A percentile compares a stretch with the other conserved stretches of the same genome.
Evolutionary conservation across 2,797 vertebrate genomes (phyloP).

Genomic region (Adrianichthys oophorus): DNA sequence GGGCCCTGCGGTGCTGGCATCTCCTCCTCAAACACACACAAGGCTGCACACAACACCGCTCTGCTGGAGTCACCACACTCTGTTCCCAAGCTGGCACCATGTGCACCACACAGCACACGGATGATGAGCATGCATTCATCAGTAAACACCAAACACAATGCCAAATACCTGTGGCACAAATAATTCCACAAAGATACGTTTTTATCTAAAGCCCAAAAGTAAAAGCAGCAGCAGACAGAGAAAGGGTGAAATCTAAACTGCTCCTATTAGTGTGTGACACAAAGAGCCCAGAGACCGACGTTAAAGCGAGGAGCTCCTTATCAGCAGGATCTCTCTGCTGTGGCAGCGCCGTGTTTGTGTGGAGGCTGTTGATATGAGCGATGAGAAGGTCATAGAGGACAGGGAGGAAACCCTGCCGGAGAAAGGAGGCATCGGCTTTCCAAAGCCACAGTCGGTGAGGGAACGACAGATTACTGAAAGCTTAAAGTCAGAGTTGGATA

Average conservation of each 20-base stretch:
- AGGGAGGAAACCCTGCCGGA: constrained; percentile 13
- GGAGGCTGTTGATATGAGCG: constrained; percentile 48
- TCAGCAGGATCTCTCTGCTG: constrained; percentile 51
- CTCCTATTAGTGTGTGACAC: constrained; percentile 60
- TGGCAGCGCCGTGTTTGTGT: constrained; percentile 20
- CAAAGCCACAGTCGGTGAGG: constrained; percentile 48
- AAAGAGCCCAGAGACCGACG: constrained; percentile 47
- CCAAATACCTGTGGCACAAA: constrained; percentile 44
- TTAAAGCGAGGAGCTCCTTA: constrained; percentile 55
- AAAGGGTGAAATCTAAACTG: constrained; percentile 50
- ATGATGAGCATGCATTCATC: constrained; percentile 30
- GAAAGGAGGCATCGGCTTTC: constrained; percentile 51
- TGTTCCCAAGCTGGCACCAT: constrained; percentile 36
- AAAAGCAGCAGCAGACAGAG: constrained; percentile 55
- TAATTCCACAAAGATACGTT: neutral
- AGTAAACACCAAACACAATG: constrained; percentile 25
- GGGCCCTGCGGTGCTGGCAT: constrained; percentile 72
- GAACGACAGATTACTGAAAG: constrained; percentile 17
- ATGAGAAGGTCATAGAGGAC: constrained; percentile 75
- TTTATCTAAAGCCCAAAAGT: constrained; percentile 12
- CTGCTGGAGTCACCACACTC: constrained; percentile 52
- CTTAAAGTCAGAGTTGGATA: constrained; percentile 28
- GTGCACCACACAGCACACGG: constrained; percentile 15
- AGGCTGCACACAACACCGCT: constrained; percentile 49
- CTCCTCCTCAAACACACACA: constrained; percentile 53